Percentiles rank a stretch among this genome's conserved stretches.
phyloP scores from a whole-genome alignment of 2,888 invertebrate species.

The Rhamphomyia laevipes region DNA sequence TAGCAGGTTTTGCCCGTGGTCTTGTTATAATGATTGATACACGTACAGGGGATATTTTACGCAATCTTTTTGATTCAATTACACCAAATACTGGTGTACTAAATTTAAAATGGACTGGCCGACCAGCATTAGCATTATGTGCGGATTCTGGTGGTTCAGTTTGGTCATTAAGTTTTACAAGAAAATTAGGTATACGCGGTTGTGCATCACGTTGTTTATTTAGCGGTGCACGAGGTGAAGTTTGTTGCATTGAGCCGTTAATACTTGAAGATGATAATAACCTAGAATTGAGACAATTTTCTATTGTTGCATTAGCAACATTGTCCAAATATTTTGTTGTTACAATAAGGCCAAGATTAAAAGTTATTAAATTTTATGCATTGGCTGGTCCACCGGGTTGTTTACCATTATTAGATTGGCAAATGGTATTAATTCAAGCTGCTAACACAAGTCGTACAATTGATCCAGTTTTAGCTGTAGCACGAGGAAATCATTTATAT shows the following conservation, averaged over 20 bases:
- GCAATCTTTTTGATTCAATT: conserved; percentile 67
- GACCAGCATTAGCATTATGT: conserved; percentile 60
- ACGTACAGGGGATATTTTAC: conserved; percentile 61
- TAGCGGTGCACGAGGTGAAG: conserved; percentile 94
- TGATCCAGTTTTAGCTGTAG: conserved; percentile 83
- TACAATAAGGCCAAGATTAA: conserved; percentile 61
- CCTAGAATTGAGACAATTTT: conserved; percentile 59
- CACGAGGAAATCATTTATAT: conserved; percentile 68
- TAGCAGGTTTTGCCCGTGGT: conserved; percentile 69
- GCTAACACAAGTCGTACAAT: conserved; percentile 51
- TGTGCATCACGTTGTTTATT: conserved; percentile 89
- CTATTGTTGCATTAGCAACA: conserved; percentile 86
- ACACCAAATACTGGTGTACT: conserved; percentile 74
- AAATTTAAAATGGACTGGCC: conserved; percentile 54
- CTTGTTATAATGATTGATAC: conserved; percentile 86
- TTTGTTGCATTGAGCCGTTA: conserved; percentile 62
- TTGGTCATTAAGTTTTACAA: conserved; percentile 81
- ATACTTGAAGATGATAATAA: conserved; percentile 35
- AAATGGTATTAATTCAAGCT: conserved; percentile 72
- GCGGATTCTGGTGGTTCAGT: conserved; percentile 94
- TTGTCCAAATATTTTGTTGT: conserved; percentile 72
- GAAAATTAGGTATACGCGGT: conserved; percentile 76
- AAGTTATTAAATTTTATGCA: conserved; percentile 65
- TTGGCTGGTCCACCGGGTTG: conserved; percentile 63
- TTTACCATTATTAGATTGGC: conserved; percentile 88